Evolutionary conservation across 2,888 invertebrate species (phyloP).

Genomic region (Scrobipalpa costella): DNA sequence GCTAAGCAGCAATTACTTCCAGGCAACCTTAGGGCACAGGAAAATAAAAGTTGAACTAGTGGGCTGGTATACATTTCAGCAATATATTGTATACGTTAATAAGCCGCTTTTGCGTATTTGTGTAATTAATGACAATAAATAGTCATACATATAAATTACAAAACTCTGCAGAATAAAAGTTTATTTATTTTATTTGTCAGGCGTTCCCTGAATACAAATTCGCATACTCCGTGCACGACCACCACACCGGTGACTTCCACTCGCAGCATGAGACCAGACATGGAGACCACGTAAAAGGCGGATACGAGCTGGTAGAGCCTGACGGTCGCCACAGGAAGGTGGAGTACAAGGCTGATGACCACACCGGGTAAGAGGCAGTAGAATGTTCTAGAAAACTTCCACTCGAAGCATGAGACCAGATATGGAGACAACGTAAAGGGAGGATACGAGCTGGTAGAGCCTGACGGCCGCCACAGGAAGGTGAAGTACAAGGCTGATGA

Average conservation of each 20-base stretch:
- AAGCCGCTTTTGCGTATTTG: no score
- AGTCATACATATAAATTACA: no score
- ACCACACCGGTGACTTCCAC: slow-evolving; percentile 80
- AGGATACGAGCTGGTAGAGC: slow-evolving; percentile 83
- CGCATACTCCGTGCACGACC: slow-evolving; percentile 78
- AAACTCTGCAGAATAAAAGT: no score
- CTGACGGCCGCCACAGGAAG: slow-evolving; percentile 83
- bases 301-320: slow-evolving; percentile 83
- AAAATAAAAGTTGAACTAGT: no score
- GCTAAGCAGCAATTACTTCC: no score
- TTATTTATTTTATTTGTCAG: slow-evolving; percentile 51
- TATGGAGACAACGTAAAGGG: slow-evolving; percentile 83
- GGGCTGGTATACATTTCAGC: no score
- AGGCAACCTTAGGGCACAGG: no score
- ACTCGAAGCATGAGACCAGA: slow-evolving; percentile 75
- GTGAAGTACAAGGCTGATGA: slow-evolving; percentile 85
- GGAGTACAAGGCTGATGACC: slow-evolving; percentile 84
- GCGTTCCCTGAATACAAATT: slow-evolving; percentile 81
- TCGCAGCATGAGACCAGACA: slow-evolving; percentile 76
- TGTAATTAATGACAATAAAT: no score
- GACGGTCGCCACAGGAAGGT: slow-evolving; percentile 84
- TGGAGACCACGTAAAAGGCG: slow-evolving; percentile 82
- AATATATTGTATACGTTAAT: no score
- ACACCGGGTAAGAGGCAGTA: slow-evolving; percentile 59
- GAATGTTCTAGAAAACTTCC: slow-evolving; percentile 52